Evolutionary conservation across 2,113 vertebrate species (phyloP).

Genomic region (Leucosticte australis): DNA sequence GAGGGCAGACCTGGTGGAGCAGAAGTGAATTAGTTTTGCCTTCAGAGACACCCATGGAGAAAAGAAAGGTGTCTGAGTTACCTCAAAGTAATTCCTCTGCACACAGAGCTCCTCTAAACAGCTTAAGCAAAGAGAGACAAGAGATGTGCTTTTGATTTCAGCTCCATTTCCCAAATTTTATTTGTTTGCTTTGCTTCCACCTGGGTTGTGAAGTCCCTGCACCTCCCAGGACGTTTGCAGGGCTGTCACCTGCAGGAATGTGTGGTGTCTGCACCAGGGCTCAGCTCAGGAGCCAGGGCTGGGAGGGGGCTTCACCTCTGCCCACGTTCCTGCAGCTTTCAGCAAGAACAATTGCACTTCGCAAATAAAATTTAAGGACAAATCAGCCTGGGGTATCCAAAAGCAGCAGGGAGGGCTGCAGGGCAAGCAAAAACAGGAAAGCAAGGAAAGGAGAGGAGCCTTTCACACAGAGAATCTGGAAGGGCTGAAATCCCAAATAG

Average conservation of each 20-base stretch:
- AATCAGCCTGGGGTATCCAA: not conserved
- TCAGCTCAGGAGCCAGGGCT: not conserved
- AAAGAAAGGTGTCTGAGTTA: slow-evolving; percentile 30
- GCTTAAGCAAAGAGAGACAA: not conserved
- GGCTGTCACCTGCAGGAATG: slow-evolving; percentile 12
- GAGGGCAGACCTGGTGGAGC: slow-evolving; percentile 14
- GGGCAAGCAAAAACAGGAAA: not conserved
- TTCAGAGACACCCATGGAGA: not conserved
- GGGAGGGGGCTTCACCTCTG: not conserved
- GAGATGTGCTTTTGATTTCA: slow-evolving; percentile 6
- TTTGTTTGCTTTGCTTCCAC: slow-evolving; percentile 51
- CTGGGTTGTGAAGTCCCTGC: not conserved
- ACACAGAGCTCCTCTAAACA: not conserved
- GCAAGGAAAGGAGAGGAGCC: not conserved
- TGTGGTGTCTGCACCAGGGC: not conserved
- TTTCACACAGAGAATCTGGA: not conserved
- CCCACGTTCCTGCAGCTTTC: not conserved
- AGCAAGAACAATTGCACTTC: not conserved
- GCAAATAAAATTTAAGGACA: not conserved
- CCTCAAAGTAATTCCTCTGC: slow-evolving; percentile 5
- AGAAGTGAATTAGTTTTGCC: slow-evolving; percentile 59
- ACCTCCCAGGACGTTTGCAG: not conserved
- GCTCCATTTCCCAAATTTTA: not conserved
- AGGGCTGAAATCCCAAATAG: not conserved
- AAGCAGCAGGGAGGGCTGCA: not conserved